Evolutionary conservation across 2,797 vertebrate species (phyloP).

Genomic region (Antrozous pallidus): DNA sequence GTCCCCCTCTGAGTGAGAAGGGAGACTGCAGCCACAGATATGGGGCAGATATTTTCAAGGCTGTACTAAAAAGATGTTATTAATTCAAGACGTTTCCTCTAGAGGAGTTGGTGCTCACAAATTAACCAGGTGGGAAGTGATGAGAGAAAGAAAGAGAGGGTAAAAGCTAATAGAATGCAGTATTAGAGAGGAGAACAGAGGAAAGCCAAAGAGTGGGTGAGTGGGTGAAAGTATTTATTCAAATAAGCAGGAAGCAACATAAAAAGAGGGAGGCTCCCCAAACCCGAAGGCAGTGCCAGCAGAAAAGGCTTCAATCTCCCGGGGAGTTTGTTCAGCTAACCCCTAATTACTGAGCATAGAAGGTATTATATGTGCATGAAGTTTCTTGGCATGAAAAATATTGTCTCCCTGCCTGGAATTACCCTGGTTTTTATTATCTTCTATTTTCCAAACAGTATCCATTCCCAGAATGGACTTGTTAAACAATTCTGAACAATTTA

Average conservation of each 20-base stretch:
- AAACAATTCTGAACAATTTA: slow-evolving; percentile 9
- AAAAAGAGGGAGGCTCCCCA: not conserved
- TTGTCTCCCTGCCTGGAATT: not conserved
- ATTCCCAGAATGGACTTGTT: not conserved
- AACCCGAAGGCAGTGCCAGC: not conserved
- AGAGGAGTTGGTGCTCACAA: not conserved
- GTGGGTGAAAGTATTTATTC: slow-evolving; percentile 8
- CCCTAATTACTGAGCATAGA: not conserved
- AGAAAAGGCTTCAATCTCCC: not conserved
- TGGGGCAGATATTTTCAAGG: not conserved
- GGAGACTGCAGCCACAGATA: not conserved
- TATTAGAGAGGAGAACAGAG: not conserved
- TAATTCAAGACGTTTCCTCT: not conserved
- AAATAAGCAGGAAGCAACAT: not conserved
- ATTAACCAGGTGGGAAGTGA: not conserved
- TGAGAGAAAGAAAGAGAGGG: not conserved
- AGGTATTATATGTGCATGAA: not conserved
- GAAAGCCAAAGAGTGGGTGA: not conserved
- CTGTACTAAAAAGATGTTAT: not conserved
- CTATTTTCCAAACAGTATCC: not conserved
- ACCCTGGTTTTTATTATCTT: not conserved
- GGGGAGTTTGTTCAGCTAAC: not conserved
- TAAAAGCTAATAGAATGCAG: not conserved
- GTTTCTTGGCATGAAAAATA: slow-evolving; percentile 20
- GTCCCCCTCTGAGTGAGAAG: not conserved